Evolutionary conservation across 1,140 invertebrate species (phyloP).

Genomic region (Camponotus vicinus): DNA sequence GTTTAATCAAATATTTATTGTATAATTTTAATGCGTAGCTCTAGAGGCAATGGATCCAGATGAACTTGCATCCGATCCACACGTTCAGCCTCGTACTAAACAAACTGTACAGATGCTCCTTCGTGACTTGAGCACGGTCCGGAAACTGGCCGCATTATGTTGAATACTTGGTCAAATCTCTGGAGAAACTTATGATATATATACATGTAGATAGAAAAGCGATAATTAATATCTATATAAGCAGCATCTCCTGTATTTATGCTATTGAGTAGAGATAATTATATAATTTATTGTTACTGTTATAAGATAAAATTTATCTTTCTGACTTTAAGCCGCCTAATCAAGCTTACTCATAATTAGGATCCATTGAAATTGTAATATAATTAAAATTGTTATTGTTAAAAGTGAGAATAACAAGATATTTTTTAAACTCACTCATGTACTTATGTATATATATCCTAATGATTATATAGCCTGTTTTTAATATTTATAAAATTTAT

Average conservation of each 20-base stretch:
- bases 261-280: background rate
- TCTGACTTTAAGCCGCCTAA: background rate
- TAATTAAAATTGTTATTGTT: slow-evolving; percentile 1
- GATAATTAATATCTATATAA: background rate
- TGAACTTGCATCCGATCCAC: slow-evolving; percentile 77
- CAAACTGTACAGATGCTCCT: slow-evolving; percentile 87
- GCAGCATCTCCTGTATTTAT: background rate
- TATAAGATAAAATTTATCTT: slow-evolving; percentile 9
- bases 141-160: slow-evolving; percentile 85
- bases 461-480: background rate
- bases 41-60: slow-evolving; percentile 85
- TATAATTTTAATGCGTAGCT: slow-evolving; percentile 71
- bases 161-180: slow-evolving; percentile 62
- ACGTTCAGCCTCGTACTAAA: slow-evolving; percentile 84
- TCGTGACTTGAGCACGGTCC: slow-evolving; percentile 86
- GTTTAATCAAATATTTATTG: slow-evolving; percentile 22
- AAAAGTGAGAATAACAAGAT: background rate
- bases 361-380: background rate
- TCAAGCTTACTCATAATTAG: background rate
- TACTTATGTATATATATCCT: background rate
- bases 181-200: background rate
- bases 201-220: slow-evolving; percentile 10
- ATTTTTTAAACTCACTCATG: background rate
- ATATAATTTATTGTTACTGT: background rate
- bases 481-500: background rate